Percentiles rank a stretch among this genome's conserved stretches.
Evolutionary conservation across 2,113 vertebrate genomes (phyloP).

Genomic region (Hydrochoerus hydrochaeris): DNA sequence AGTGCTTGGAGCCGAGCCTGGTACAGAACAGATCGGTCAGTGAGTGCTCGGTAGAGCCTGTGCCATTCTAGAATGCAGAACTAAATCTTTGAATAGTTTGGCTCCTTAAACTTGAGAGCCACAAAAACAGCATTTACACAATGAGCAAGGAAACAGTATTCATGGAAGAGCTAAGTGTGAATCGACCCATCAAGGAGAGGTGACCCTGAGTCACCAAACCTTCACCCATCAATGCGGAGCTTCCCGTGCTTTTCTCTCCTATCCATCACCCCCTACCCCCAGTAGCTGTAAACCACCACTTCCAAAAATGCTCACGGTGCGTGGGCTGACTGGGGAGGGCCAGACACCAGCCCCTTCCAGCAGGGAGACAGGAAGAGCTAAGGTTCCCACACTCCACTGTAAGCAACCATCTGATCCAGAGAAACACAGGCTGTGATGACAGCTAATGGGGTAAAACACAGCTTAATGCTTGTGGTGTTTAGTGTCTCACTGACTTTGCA

Average conservation of each 20-base stretch:
- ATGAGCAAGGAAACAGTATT: neutral
- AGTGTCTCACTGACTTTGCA: no score
- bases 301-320: neutral
- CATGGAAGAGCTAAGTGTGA: neutral
- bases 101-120: neutral
- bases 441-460: no score
- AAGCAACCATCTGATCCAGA: no score
- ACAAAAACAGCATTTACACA: no score
- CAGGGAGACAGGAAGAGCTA: no score
- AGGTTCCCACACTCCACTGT: no score
- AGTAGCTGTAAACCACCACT: neutral
- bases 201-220: rapidly evolving
- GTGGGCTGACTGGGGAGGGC: no score
- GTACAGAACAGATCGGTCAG: neutral
- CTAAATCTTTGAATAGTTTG: neutral
- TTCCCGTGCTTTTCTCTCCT: neutral
- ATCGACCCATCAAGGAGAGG: rapidly evolving
- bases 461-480: no score
- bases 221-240: neutral
- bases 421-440: no score
- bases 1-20: neutral
- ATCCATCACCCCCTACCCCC: neutral
- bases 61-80: neutral
- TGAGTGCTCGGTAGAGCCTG: neutral
- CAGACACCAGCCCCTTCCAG: no score